A percentile compares a stretch with the other conserved stretches of the same genome.
These are phyloP conservation scores for Drosophila nannoptera DNA, from an alignment of 1,140 invertebrate species.

Conservation along the genomic window DNA sequence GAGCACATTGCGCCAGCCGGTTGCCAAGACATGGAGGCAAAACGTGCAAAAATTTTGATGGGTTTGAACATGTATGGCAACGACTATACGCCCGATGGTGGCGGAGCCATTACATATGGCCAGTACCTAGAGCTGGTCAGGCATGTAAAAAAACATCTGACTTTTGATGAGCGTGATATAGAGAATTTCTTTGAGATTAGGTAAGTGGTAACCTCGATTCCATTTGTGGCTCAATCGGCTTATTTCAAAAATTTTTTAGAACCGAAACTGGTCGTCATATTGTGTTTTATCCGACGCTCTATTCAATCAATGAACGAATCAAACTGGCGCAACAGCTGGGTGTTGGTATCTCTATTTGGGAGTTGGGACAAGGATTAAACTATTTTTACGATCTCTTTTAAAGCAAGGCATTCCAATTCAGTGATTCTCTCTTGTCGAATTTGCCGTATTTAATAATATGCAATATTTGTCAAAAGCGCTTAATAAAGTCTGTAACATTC, in stretches of 20 bases:
- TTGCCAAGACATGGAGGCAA: conserved; percentile 80
- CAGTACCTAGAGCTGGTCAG: conserved; percentile 87
- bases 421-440: conserved; percentile 1
- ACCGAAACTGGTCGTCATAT: conserved; percentile 84
- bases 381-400: conserved; percentile 97
- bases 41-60: conserved; percentile 89
- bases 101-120: conserved; percentile 87
- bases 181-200: conserved; percentile 93
- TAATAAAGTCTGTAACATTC: conserved; percentile 1
- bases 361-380: conserved; percentile 95
- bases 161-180: conserved; percentile 87
- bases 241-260: conserved; percentile 60
- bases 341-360: conserved; percentile 95
- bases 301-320: conserved; percentile 89
- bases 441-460: conserved; percentile 1
- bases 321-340: conserved; percentile 89
- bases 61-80: conserved; percentile 97
- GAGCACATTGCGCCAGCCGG: conserved; percentile 85
- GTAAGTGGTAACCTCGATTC: conserved; percentile 80
- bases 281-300: conserved; percentile 93
- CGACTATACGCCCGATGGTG: conserved; percentile 88
- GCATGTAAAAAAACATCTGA: conserved; percentile 85
- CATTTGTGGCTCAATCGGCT: background rate
- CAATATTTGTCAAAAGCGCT: background rate
- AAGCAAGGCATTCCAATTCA: conserved; percentile 53